Conservation (phyloP, 2,888 invertebrate genomes). For the Clunio marinus region DNA sequence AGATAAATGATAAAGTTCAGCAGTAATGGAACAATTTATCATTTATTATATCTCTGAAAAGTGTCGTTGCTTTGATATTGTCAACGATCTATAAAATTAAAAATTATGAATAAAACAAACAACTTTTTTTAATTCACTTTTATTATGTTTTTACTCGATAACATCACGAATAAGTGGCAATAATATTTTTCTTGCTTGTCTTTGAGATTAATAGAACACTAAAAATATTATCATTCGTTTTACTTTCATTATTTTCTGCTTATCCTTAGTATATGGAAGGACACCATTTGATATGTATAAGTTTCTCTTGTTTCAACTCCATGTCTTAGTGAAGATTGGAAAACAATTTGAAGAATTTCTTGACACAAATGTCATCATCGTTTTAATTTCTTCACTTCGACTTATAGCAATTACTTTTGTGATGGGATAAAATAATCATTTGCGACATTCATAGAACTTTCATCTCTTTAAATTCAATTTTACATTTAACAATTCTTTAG, state of each 20-base stretch:
- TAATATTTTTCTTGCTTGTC: neutral
- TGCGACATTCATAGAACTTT: constrained; percentile 13
- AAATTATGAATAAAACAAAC: too few relatives aligned
- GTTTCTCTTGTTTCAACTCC: neutral
- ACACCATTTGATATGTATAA: constrained; percentile 20
- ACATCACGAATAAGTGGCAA: constrained; percentile 21
- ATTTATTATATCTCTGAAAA: too few relatives aligned
- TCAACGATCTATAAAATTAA: too few relatives aligned
- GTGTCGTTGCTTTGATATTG: too few relatives aligned
- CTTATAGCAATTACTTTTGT: too few relatives aligned
- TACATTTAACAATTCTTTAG: neutral
- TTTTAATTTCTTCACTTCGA: neutral
- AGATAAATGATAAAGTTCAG: too few relatives aligned
- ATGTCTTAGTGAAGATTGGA: too few relatives aligned
- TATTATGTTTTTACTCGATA: neutral
- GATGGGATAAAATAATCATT: constrained; percentile 5
- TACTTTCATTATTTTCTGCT: neutral
- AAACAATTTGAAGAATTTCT: too few relatives aligned
- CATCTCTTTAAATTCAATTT: constrained; percentile 11
- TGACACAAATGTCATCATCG: too few relatives aligned
- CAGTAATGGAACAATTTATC: too few relatives aligned
- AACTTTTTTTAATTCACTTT: too few relatives aligned
- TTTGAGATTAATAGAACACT: neutral
- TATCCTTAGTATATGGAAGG: constrained; percentile 27
- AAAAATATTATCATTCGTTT: constrained; percentile 7